phyloP scores from a whole-genome alignment of 2,113 vertebrate genomes.

The Stegostoma tigrinum region DNA sequence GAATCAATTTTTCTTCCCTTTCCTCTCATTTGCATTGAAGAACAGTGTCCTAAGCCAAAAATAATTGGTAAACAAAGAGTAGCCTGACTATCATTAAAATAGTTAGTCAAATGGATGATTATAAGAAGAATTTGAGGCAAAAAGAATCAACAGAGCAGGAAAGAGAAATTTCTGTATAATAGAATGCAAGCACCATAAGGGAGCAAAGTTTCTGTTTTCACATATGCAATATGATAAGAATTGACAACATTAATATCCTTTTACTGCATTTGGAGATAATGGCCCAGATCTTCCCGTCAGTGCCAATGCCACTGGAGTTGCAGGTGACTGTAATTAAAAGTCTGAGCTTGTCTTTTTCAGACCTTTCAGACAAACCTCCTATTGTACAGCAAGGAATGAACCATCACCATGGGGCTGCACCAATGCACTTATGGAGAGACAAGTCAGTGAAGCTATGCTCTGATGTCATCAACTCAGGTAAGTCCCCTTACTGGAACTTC shows the following conservation, averaged over 20 bases:
- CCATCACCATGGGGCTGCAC: not conserved
- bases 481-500: not conserved
- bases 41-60: not conserved
- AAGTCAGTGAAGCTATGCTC: not conserved
- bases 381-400: not conserved
- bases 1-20: not conserved
- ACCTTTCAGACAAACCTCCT: not conserved
- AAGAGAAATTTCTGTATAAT: not conserved
- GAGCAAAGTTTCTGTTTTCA: not conserved
- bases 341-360: not conserved
- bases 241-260: no score
- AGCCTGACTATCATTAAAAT: not conserved
- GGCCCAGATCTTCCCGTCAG: no score
- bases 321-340: not conserved
- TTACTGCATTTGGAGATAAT: no score
- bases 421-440: no score
- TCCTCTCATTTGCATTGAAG: not conserved
- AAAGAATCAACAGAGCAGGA: not conserved
- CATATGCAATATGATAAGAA: not conserved
- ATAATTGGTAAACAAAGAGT: not conserved
- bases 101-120: not conserved
- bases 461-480: not conserved
- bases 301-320: no score
- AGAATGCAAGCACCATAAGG: not conserved
- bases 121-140: not conserved